A percentile compares a stretch with the other conserved stretches of the same genome.
These are phyloP conservation scores for Trinectes maculatus DNA, from an alignment of 2,113 vertebrate genomes.

Conservation along the genomic window DNA sequence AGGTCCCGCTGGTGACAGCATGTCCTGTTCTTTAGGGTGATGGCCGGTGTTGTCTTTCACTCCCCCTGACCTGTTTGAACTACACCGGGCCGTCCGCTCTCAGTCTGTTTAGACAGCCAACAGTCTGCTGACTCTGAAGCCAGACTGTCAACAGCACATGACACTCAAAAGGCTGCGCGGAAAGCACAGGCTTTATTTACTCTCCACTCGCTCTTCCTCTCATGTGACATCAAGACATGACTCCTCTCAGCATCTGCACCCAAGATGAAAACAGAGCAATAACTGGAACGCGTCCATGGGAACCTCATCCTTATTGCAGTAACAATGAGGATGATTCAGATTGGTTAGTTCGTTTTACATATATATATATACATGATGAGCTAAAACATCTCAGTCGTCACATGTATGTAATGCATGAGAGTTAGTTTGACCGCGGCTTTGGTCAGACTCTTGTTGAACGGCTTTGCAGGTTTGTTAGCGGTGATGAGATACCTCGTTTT, in stretches of 20 bases:
- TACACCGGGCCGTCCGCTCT: conserved; percentile 47
- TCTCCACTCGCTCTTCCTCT: conserved; percentile 57
- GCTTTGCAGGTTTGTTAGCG: not conserved
- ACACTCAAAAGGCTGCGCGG: conserved; percentile 54
- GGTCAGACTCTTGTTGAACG: not conserved
- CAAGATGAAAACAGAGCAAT: conserved; percentile 71
- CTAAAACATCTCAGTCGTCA: no score
- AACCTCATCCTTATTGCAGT: conserved; percentile 1
- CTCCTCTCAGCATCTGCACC: conserved; percentile 59
- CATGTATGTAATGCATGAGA: no score
- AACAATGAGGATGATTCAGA: conserved; percentile 7
- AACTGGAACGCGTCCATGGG: conserved; percentile 52
- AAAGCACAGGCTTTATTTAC: conserved; percentile 60
- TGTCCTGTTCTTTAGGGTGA: conserved; percentile 23
- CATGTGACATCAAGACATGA: conserved; percentile 19
- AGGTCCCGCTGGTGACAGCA: conserved; percentile 42
- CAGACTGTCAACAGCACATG: conserved; percentile 63
- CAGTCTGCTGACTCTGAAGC: conserved; percentile 42
- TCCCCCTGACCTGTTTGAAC: conserved; percentile 63
- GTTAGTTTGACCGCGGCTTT: no score
- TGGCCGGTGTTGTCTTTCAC: conserved; percentile 60
- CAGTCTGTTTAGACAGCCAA: conserved; percentile 61
- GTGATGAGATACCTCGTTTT: not conserved
- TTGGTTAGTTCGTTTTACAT: not conserved
- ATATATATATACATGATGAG: no score